Evolutionary conservation across 2,797 vertebrate species (phyloP).

Genomic region (Rhinella marina): DNA sequence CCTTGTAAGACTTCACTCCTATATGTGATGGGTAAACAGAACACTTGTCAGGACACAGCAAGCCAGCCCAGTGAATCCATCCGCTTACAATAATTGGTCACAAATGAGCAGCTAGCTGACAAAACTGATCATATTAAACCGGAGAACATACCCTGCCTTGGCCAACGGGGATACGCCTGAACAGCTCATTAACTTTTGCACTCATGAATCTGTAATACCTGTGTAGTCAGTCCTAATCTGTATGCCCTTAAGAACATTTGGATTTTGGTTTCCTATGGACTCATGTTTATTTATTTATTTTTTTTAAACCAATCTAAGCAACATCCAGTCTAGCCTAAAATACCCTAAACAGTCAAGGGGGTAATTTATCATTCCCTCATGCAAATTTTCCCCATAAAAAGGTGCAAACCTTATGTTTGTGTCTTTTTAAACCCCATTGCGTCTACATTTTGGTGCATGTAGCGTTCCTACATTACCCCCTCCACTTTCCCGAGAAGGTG

Average conservation of each 20-base stretch:
- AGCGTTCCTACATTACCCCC: too few species aligned
- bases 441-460: too few species aligned
- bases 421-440: too few species aligned
- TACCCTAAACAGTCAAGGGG: too few species aligned
- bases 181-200: constrained; percentile 33
- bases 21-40: constrained; percentile 25
- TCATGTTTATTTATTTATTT: not conserved
- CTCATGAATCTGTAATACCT: not conserved
- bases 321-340: not conserved
- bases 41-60: constrained; percentile 45
- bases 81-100: constrained; percentile 35
- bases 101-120: constrained; percentile 42
- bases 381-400: too few species aligned
- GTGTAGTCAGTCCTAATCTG: not conserved
- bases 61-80: not conserved
- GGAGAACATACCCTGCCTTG: constrained; percentile 48
- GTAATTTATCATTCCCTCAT: too few species aligned
- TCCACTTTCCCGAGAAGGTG: too few species aligned
- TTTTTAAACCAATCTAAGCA: not conserved
- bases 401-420: too few species aligned
- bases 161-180: constrained; percentile 53
- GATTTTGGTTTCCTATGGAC: not conserved
- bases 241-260: not conserved
- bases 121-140: constrained; percentile 54
- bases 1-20: constrained; percentile 8